Percentiles rank a stretch among this genome's conserved stretches.
Evolutionary conservation across 1,140 invertebrate species (phyloP).

Genomic region (Pantala flavescens): DNA sequence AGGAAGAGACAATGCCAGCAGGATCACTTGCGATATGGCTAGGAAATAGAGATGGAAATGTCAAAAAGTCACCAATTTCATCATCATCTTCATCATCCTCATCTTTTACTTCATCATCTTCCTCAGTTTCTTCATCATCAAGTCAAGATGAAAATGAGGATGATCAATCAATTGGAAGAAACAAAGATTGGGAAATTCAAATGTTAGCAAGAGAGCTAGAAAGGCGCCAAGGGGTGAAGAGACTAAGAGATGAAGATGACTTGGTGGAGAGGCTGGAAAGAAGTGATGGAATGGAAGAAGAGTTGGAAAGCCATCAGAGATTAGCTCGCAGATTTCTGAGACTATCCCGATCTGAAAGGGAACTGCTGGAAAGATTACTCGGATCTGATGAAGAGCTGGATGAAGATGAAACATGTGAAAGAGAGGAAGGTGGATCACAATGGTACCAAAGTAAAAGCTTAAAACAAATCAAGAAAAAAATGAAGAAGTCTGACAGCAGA

Average conservation of each 20-base stretch:
- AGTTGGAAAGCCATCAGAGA: background rate
- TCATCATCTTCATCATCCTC: background rate
- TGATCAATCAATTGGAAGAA: constrained; percentile 34
- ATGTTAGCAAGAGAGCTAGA: constrained; percentile 65
- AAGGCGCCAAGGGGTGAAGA: constrained; percentile 36
- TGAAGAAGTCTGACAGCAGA: background rate
- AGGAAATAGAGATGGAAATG: constrained; percentile 35
- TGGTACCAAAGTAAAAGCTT: background rate
- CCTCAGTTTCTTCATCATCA: constrained; percentile 23
- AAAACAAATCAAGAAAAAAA: background rate
- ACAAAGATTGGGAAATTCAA: constrained; percentile 62
- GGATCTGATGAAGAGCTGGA: background rate
- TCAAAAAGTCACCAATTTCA: constrained; percentile 23
- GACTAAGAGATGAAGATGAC: constrained; percentile 20
- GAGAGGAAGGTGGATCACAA: background rate
- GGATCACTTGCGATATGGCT: constrained; percentile 30
- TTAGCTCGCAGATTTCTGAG: background rate
- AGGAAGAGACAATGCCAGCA: constrained; percentile 42
- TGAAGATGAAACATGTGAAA: background rate
- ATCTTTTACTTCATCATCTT: constrained; percentile 27
- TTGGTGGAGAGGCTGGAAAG: background rate
- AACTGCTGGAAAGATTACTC: background rate
- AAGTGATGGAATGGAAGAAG: background rate
- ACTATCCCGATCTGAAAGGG: background rate
- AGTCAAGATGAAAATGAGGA: constrained; percentile 29